A percentile compares a stretch with the other conserved stretches of the same genome.
Conservation (phyloP, 30 jellyfish, hydroid and myxozoan genomes). For the Aurelia coerulea region DNA sequence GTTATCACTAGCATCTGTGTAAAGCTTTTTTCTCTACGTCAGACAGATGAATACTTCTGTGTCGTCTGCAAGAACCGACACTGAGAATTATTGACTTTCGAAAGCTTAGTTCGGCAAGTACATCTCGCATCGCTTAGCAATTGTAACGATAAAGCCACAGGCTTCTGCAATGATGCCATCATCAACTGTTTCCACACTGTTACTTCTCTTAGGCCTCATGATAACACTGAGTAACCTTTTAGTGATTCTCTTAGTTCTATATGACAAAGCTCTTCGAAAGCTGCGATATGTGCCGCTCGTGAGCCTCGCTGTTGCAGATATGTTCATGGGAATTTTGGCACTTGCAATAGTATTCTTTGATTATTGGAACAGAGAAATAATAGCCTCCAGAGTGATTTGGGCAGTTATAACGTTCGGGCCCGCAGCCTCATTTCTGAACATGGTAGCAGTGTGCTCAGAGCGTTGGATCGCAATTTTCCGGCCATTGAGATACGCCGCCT, state of each 20-base stretch:
- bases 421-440: conserved; percentile 41
- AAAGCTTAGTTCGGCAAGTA: too few relatives aligned
- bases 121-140: too few relatives aligned
- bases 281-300: conserved; percentile 22
- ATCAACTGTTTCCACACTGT: too few relatives aligned
- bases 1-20: too few relatives aligned
- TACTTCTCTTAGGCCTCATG: too few relatives aligned
- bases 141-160: too few relatives aligned
- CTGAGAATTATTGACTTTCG: too few relatives aligned
- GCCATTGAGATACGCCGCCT: conserved; percentile 50
- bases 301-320: conserved; percentile 58
- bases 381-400: not conserved
- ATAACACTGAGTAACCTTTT: conserved; percentile 21
- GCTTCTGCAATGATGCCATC: too few relatives aligned
- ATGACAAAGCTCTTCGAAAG: conserved; percentile 17
- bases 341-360: not conserved
- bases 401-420: conserved; percentile 12
- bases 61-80: too few relatives aligned
- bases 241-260: conserved; percentile 15
- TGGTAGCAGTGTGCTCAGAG: conserved; percentile 52
- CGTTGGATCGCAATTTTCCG: conserved; percentile 72
- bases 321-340: conserved; percentile 16
- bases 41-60: too few relatives aligned
- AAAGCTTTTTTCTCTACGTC: too few relatives aligned
- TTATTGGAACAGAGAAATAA: not conserved